These are phyloP conservation scores for Thamnophis sirtalis DNA, from an alignment of 2,113 vertebrate species.

Conservation along the genomic window DNA sequence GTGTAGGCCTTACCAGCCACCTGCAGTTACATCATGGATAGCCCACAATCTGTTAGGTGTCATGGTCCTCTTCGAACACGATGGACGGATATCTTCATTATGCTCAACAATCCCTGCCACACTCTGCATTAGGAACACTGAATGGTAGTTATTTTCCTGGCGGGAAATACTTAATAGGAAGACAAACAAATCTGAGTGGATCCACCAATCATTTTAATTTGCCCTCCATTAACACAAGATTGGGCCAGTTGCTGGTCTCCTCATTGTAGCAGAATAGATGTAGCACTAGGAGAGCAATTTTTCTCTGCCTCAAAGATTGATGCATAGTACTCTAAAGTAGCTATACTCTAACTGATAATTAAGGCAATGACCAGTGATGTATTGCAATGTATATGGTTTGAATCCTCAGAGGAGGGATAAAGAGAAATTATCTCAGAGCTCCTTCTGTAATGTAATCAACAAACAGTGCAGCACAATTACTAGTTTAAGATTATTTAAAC, in stretches of 20 bases:
- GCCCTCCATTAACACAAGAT: background rate
- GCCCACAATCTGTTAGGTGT: too few relatives aligned
- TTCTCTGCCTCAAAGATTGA: background rate
- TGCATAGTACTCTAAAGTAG: background rate
- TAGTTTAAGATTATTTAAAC: background rate
- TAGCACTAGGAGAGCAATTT: background rate
- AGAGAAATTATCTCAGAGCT: background rate
- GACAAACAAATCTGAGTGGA: background rate
- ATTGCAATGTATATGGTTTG: background rate
- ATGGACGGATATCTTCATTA: background rate
- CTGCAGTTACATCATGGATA: too few relatives aligned
- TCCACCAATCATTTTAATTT: background rate
- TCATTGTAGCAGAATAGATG: background rate
- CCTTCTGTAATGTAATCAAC: background rate
- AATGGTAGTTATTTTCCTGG: background rate
- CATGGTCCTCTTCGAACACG: too few relatives aligned
- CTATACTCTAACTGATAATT: background rate
- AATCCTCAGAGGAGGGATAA: background rate
- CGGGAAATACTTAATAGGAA: background rate
- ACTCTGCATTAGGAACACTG: background rate
- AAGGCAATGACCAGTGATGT: background rate
- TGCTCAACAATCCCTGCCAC: background rate
- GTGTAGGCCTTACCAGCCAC: too few relatives aligned
- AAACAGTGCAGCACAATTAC: background rate
- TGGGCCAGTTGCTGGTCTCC: background rate